Evolutionary conservation across 1,140 invertebrate species (phyloP).

Genomic region (Calosoma granatense): DNA sequence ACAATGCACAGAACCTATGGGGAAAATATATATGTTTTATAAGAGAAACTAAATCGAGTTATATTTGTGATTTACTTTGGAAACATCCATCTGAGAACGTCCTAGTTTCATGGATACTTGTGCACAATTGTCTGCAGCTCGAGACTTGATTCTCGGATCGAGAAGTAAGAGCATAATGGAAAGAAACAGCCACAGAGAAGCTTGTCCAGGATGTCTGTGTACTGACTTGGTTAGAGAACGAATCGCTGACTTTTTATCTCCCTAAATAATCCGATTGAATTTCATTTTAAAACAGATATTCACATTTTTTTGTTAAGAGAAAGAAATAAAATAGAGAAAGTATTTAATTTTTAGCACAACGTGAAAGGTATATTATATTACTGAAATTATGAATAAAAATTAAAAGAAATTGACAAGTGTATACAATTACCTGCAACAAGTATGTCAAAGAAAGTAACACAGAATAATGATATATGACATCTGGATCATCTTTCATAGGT

Average conservation of each 20-base stretch:
- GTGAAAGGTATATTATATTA: background rate
- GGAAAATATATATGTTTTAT: background rate
- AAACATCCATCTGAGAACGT: slow-evolving; percentile 24
- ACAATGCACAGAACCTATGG: slow-evolving; percentile 24
- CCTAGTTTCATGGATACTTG: slow-evolving; percentile 24
- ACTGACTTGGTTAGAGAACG: slow-evolving; percentile 23
- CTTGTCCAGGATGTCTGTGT: slow-evolving; percentile 25
- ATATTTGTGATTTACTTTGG: slow-evolving; percentile 15
- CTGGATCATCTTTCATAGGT: slow-evolving; percentile 19
- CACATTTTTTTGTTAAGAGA: too few species aligned
- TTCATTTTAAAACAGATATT: too few species aligned
- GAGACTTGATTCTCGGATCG: slow-evolving; percentile 15
- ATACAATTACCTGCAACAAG: slow-evolving; percentile 23
- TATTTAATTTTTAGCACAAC: too few species aligned
- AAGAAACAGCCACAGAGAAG: slow-evolving; percentile 26
- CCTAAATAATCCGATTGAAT: slow-evolving; percentile 17
- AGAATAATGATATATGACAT: slow-evolving; percentile 25
- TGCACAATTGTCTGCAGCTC: slow-evolving; percentile 24
- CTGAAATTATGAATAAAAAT: background rate
- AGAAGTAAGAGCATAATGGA: slow-evolving; percentile 22
- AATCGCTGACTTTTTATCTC: slow-evolving; percentile 20
- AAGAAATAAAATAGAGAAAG: too few species aligned
- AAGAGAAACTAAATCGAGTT: background rate
- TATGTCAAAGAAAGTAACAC: slow-evolving; percentile 22
- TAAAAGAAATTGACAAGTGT: slow-evolving; percentile 5